Evolutionary conservation across 2,797 vertebrate species (phyloP), one percentile per base, ranked within the genome.

Genomic region (Halcyon smyrnensis): DNA sequence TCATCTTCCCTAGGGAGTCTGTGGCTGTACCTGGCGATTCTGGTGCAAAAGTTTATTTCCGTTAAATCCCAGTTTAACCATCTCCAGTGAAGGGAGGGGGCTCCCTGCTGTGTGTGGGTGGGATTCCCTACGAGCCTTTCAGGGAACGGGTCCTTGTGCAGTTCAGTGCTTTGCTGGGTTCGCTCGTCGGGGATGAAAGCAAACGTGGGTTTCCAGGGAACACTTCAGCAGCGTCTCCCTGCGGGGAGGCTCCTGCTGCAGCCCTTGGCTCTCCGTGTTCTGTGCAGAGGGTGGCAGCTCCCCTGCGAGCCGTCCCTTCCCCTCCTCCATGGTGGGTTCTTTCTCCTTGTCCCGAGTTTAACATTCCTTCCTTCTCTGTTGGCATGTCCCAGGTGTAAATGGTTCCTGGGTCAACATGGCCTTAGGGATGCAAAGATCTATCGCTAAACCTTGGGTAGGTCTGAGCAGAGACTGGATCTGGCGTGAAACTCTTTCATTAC

Each of bases 121-220:
- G 9, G 17, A 34, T 15, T 88, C 39, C 68, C 53, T 0, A 0
- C 4, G 28, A 67, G n/a, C 23, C 0, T 8, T 51, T 21, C 39
- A 62, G 63, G 51, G 7, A n/a, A 6, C 9, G 3, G 5, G 37
- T 79, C 63, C 7, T 0, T 39, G 0, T 8, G 51, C 56, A 46
- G 24, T 37, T 3, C 5, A 27, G 37, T 57, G 70, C 34, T 80
- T 57, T 48, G 43, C 71, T 53, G 20, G 27, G 12, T 62, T 68
- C 81, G 17, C n/a, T 54, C 0, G 5, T 1, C 2, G 20, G 73
- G 36, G 53, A 48, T 46, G 36, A 15, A 89, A 83, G 62, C 28
- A 59, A 12, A 2, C 1, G 2, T 4, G 36, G 39, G 24, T 36
- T 67, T 43, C 43, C 41, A 8, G 28, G 21, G 27, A 51, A 28